These are phyloP conservation scores for Drosophila nasuta DNA, from an alignment of 1,140 invertebrate genomes.

Conservation along the genomic window DNA sequence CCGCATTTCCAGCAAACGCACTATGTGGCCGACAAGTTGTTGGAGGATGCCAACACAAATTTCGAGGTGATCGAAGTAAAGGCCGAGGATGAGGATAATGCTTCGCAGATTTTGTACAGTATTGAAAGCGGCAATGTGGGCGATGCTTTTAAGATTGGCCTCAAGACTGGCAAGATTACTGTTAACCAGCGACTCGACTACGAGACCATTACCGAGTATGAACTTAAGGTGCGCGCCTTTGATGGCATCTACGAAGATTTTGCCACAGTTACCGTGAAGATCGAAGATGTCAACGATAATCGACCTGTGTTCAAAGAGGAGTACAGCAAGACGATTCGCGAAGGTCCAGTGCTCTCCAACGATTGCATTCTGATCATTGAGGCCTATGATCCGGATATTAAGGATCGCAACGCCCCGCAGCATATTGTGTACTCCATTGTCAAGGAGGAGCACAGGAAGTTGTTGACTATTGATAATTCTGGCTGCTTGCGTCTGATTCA, in stretches of 20 bases:
- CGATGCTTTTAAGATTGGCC: slow-evolving; percentile 92
- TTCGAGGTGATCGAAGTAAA: slow-evolving; percentile 92
- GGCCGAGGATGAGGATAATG: slow-evolving; percentile 92
- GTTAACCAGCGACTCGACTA: slow-evolving; percentile 93
- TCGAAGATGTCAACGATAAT: slow-evolving; percentile 94
- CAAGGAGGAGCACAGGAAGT: slow-evolving; percentile 89
- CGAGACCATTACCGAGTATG: slow-evolving; percentile 92
- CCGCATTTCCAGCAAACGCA: slow-evolving; percentile 90
- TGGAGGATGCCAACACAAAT: slow-evolving; percentile 93
- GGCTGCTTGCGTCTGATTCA: slow-evolving; percentile 92
- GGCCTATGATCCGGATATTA: slow-evolving; percentile 94
- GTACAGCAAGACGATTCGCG: slow-evolving; percentile 89
- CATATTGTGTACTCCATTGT: slow-evolving; percentile 91
- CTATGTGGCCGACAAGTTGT: slow-evolving; percentile 91
- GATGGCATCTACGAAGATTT: slow-evolving; percentile 92
- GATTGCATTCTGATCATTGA: slow-evolving; percentile 89
- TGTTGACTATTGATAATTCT: slow-evolving; percentile 89
- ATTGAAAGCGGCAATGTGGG: slow-evolving; percentile 92
- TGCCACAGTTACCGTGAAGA: slow-evolving; percentile 91
- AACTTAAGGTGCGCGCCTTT: slow-evolving; percentile 90
- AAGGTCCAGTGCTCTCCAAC: slow-evolving; percentile 86
- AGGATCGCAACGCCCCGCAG: slow-evolving; percentile 89
- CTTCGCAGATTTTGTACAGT: slow-evolving; percentile 91
- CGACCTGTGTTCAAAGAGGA: slow-evolving; percentile 90
- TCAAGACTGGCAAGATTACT: slow-evolving; percentile 91